Conservation (phyloP, 2,888 invertebrate species). For the Rhamphomyia laevipes region DNA sequence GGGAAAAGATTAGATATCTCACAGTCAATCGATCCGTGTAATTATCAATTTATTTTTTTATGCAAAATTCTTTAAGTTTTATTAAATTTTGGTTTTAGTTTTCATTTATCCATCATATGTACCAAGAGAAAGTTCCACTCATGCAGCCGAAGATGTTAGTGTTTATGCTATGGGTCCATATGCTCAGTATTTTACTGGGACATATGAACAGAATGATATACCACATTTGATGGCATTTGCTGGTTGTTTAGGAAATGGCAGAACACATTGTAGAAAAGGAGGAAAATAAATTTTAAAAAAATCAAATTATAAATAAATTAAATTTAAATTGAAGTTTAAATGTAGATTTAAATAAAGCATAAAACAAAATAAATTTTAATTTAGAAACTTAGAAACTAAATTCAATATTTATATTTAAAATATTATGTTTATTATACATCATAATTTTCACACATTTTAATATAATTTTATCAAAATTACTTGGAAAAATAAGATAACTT, state of each 20-base stretch:
- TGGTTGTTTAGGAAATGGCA: slow-evolving; percentile 53
- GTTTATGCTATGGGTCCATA: slow-evolving; percentile 65
- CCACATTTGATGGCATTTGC: slow-evolving; percentile 64
- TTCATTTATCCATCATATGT: slow-evolving; percentile 42
- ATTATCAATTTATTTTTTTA: neutral
- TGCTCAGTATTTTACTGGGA: slow-evolving; percentile 65
- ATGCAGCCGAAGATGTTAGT: slow-evolving; percentile 68
- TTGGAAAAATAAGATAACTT: no score
- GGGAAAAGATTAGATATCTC: slow-evolving; percentile 22
- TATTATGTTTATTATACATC: no score
- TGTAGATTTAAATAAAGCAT: no score
- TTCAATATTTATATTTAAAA: no score
- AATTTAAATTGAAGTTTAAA: no score
- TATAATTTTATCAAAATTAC: no score
- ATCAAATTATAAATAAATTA: no score
- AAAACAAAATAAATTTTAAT: no score
- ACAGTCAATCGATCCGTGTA: neutral
- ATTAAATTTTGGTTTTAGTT: no score
- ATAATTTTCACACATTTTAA: no score
- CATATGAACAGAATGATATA: slow-evolving; percentile 63
- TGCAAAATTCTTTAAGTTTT: neutral
- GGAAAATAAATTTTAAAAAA: neutral
- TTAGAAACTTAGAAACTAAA: no score
- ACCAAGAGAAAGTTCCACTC: slow-evolving; percentile 44
- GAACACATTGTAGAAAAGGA: neutral